Evolutionary conservation across 2,113 vertebrate genomes (phyloP).

Genomic region (Excalfactoria chinensis): DNA sequence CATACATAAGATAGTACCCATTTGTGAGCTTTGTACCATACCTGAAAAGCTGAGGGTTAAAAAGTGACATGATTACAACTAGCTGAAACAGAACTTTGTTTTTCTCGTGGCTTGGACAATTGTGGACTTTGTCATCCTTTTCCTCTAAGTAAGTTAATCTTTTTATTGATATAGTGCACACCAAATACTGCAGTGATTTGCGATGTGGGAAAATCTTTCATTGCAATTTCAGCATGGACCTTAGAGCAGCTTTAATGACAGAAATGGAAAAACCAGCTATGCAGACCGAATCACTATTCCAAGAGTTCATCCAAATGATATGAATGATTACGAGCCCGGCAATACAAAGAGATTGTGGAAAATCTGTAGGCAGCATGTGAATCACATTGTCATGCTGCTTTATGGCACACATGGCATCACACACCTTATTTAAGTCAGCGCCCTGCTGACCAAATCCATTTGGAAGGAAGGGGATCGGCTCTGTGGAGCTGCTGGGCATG

Average conservation of each 20-base stretch:
- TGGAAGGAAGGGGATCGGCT: neutral
- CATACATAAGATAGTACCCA: constrained; percentile 27
- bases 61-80: constrained; percentile 1
- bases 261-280: constrained; percentile 57
- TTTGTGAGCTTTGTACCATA: constrained; percentile 6
- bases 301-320: constrained; percentile 17
- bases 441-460: neutral
- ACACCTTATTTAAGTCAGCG: neutral
- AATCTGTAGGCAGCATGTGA: constrained; percentile 44
- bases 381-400: constrained; percentile 29
- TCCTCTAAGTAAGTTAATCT: constrained; percentile 63
- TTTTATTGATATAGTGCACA: constrained; percentile 67
- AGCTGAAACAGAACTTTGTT: constrained; percentile 53
- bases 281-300: neutral
- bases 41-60: constrained; percentile 19
- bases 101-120: constrained; percentile 43
- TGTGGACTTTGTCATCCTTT: constrained; percentile 59
- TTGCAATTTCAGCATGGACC: constrained; percentile 4
- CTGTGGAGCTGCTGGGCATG: neutral
- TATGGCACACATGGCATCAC: neutral
- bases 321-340: neutral
- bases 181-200: constrained; percentile 55
- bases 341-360: neutral
- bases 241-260: constrained; percentile 14
- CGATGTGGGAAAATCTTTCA: constrained; percentile 38